Evolutionary conservation across 2,888 invertebrate species (phyloP), one percentile per base, ranked within the genome.

Genomic region (Leptopilina myrica): DNA sequence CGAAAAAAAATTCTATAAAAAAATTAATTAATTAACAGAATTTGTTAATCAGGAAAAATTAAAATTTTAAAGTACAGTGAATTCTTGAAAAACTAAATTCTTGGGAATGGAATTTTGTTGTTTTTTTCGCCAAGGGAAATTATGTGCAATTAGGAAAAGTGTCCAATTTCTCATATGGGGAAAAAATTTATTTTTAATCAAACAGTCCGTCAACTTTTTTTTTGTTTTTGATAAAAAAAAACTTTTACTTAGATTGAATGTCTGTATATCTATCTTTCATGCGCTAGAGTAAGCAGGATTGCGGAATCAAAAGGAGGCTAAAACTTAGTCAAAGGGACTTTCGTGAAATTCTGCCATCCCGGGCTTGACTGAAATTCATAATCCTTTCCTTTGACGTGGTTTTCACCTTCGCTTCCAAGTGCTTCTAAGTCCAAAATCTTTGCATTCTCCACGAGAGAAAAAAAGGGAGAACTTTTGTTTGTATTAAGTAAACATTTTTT

Each of bases 361-460:
- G 79, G 64, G 80, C 56, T 80, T 79, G 77, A 82, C 81, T 76
- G 80, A 80, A 85, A 85, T 84, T 86, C 83, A 85, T 84, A 86
- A 84, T 84, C 84, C 85, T 78, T 78, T 82, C 83, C 83, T 85
- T 85, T 84, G 84, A 84, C 83, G 85, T 79, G 85, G 83, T 84
- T 84, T 85, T 80, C 81, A 81, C 83, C 79, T 73, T 73, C 56
- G 73, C 73, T 33, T 53, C 73, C 33, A 69, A 69, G 69, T 53
- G 69, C 69, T 69, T 69, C 53, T 53, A 69, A 69, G 69, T 69
- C 56, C 56, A n/a, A 56, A 56, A 53, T n/a, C 73, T 73, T 73
- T n/a, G n/a, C 53, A 26, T 59, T 59, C 56, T 62, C 20, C 12
- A 11, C 49, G 11, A 49, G 15, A 20, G 20, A 20, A 20, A 20